Evolutionary conservation across 2,888 invertebrate species (phyloP).

Genomic region (Sinopyrophorus schimmeli): DNA sequence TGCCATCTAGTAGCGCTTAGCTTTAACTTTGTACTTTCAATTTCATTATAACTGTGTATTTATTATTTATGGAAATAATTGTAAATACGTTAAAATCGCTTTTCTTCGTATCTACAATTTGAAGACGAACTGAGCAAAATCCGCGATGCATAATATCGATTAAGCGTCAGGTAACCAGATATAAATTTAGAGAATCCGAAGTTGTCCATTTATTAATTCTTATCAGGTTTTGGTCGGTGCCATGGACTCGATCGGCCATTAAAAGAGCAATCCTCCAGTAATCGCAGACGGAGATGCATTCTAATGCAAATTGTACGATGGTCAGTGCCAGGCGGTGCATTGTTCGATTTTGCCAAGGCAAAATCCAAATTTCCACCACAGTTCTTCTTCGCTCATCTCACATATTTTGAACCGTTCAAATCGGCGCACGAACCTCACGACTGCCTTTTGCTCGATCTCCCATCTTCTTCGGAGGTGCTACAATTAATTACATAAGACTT

Average conservation of each 20-base stretch:
- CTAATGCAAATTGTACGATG: slow-evolving; percentile 37
- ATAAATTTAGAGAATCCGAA: too few relatives aligned
- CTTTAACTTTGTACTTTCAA: slow-evolving; percentile 24
- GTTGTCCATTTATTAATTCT: slow-evolving; percentile 26
- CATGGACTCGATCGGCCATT: slow-evolving; percentile 27
- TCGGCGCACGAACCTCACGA: too few relatives aligned
- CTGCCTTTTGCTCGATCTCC: too few relatives aligned
- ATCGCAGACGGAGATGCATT: slow-evolving; percentile 36
- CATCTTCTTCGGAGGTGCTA: not conserved
- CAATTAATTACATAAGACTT: not conserved
- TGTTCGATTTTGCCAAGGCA: slow-evolving; percentile 30
- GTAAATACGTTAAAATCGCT: too few relatives aligned
- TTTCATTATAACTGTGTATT: slow-evolving; percentile 27
- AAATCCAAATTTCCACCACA: slow-evolving; percentile 16
- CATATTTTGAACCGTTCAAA: too few relatives aligned
- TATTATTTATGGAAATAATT: slow-evolving; percentile 25
- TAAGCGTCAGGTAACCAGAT: too few relatives aligned
- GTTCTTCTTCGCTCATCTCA: too few relatives aligned
- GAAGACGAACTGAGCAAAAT: too few relatives aligned
- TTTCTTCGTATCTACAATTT: too few relatives aligned
- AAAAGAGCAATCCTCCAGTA: slow-evolving; percentile 35
- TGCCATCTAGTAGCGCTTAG: slow-evolving; percentile 24
- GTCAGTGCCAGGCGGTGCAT: slow-evolving; percentile 33
- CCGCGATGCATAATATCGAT: too few relatives aligned
- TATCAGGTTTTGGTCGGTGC: slow-evolving; percentile 27